These are phyloP conservation scores for Engraulis encrasicolus DNA, from an alignment of 2,113 vertebrate species.

Conservation along the genomic window DNA sequence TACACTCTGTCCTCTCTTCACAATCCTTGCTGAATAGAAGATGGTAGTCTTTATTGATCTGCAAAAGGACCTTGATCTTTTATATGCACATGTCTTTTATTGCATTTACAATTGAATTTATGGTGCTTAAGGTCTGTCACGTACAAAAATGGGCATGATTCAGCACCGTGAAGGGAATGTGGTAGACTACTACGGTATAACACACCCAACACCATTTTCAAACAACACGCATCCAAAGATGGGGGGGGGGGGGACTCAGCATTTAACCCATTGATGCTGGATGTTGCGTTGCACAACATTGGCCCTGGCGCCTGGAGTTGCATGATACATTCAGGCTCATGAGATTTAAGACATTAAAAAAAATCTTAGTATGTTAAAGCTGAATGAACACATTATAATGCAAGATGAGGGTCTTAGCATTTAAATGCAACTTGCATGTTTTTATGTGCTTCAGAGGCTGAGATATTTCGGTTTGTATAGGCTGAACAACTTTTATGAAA, in stretches of 20 bases:
- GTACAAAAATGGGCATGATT: neutral
- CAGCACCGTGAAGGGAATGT: neutral
- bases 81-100: neutral
- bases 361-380: too few species aligned
- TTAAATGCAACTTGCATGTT: too few species aligned
- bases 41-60: neutral
- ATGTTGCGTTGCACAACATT: too few species aligned
- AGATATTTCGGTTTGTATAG: too few species aligned
- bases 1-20: neutral
- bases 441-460: too few species aligned
- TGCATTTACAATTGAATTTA: neutral
- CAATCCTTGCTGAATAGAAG: neutral
- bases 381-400: too few species aligned
- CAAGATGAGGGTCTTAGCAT: too few species aligned
- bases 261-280: too few species aligned
- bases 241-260: neutral
- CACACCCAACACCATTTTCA: neutral
- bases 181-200: neutral
- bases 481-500: too few species aligned
- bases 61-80: slow-evolving; percentile 8
- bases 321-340: too few species aligned
- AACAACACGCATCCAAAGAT: neutral
- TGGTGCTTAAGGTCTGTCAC: neutral
- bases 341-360: too few species aligned
- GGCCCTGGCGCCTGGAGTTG: too few species aligned